phyloP scores from a whole-genome alignment of 2,888 invertebrate species.

The Diplolepis rosae region DNA sequence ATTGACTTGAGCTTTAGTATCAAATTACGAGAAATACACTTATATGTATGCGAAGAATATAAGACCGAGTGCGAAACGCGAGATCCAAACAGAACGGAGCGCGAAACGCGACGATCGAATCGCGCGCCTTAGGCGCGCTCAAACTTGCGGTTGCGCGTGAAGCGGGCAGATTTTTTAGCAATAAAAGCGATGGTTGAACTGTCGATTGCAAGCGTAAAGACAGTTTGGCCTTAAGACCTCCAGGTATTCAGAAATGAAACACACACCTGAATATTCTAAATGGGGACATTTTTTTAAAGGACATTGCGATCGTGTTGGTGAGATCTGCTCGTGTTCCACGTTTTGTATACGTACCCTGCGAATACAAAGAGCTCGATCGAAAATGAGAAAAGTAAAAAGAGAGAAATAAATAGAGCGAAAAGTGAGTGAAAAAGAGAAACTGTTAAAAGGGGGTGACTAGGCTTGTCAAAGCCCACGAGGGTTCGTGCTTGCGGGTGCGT shows the following conservation, averaged over 20 bases:
- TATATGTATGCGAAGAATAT: too few relatives aligned
- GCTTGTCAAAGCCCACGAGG: conserved; percentile 10
- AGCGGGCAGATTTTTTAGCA: too few relatives aligned
- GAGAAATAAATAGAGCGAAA: conserved; percentile 10
- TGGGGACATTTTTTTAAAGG: conserved; percentile 1
- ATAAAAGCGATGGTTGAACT: neutral
- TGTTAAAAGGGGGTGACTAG: conserved; percentile 33
- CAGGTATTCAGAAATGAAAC: neutral
- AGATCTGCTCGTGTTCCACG: conserved; percentile 15
- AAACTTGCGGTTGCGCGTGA: too few relatives aligned
- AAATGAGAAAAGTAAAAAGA: conserved; percentile 14
- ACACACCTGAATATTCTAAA: neutral
- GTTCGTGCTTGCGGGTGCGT: conserved; percentile 47
- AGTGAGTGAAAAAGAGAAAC: conserved; percentile 3
- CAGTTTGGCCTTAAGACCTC: conserved; percentile 5
- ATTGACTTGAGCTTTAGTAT: too few relatives aligned
- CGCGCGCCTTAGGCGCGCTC: too few relatives aligned
- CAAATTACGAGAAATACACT: too few relatives aligned
- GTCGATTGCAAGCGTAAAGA: conserved; percentile 19
- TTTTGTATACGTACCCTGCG: conserved; percentile 19
- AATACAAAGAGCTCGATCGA: conserved; percentile 28
- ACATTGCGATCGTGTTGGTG: neutral
- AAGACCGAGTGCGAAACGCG: too few relatives aligned
- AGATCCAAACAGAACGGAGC: too few relatives aligned
- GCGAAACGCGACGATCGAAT: too few relatives aligned